These are phyloP conservation scores for Limnodromus scolopaceus DNA, from an alignment of 2,797 vertebrate genomes.

Conservation along the genomic window DNA sequence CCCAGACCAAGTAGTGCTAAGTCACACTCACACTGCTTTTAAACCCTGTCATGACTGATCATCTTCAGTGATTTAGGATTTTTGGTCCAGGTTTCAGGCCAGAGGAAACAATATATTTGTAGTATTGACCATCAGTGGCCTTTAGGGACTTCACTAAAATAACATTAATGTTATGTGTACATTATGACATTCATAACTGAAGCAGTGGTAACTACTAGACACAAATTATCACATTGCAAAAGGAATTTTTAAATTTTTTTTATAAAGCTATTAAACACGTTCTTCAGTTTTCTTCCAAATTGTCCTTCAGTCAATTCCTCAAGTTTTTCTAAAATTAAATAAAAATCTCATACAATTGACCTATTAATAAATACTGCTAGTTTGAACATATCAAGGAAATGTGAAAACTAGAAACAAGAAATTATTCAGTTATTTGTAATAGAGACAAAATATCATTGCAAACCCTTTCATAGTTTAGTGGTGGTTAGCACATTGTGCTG, in stretches of 20 bases:
- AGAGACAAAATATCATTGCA: not conserved
- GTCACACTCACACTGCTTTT: not conserved
- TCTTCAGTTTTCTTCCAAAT: not conserved
- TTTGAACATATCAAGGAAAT: not conserved
- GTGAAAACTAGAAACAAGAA: not conserved
- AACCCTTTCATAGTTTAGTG: not conserved
- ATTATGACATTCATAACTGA: not conserved
- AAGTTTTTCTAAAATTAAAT: not conserved
- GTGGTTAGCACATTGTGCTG: not conserved
- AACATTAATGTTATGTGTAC: not conserved
- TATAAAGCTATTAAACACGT: not conserved
- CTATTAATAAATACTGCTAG: not conserved
- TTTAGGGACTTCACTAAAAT: not conserved
- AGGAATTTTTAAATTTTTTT: not conserved
- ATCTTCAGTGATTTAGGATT: not conserved
- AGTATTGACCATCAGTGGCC: not conserved
- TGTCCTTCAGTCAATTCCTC: not conserved
- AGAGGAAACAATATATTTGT: not conserved
- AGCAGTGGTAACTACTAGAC: not conserved
- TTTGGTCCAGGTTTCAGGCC: not conserved
- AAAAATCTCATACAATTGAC: not conserved
- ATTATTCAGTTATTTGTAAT: not conserved
- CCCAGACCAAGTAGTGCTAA: not conserved
- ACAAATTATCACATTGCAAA: not conserved
- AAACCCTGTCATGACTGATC: not conserved